Base-by-base conservation (phyloP, 2,797 vertebrate species). In the Lates japonicus region DNA sequence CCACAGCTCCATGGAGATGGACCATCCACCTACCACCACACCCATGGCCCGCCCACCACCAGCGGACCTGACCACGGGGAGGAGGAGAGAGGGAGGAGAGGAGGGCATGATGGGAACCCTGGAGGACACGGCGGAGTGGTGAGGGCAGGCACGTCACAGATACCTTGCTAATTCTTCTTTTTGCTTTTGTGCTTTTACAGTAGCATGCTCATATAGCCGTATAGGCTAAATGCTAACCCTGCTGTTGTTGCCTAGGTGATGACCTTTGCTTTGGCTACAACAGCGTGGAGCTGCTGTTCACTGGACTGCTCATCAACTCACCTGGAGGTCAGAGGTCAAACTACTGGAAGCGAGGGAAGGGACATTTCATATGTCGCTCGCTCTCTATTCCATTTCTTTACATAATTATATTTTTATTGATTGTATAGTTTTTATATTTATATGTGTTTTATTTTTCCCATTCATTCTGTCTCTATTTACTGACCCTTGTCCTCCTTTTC, bases 251-350 rank as follows among this genome's bases (percentile, higher is more conserved):
- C 82, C 70, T 90, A 99, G 98, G 93, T 55, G 64, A 99, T 99
- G 98, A 97, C 96, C 44, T 99, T 99, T 94, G 98, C 94, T 97
- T 99, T 14, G 97, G 93, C 80, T 97, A 83, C 89, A 77, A 91
- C 42, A 94, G 97, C 0, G 97, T 99, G 88, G 94, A 96, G 74
- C 86, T 99, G 76, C 95, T 99, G 58, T 99, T 99, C 90, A 93
- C 94, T 0, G 96, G 97, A 16, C 94, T 99, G 70, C 79, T 95
- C 86, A 98, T 99, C 95, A 98, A 98, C 93, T 95, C 96, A 29
- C 90, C 96, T 63, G 98, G 97, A 97, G 98, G 98, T 99, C 39
- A 58, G 82, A 20, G 20, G 25, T 46, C 39, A 51, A 42, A 14
- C 11, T 1, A 12, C 4, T 4, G 42, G n/a, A n/a, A 42, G 13